phyloP scores from a whole-genome alignment of 2,888 invertebrate species.

The Sthenelais limicola region DNA sequence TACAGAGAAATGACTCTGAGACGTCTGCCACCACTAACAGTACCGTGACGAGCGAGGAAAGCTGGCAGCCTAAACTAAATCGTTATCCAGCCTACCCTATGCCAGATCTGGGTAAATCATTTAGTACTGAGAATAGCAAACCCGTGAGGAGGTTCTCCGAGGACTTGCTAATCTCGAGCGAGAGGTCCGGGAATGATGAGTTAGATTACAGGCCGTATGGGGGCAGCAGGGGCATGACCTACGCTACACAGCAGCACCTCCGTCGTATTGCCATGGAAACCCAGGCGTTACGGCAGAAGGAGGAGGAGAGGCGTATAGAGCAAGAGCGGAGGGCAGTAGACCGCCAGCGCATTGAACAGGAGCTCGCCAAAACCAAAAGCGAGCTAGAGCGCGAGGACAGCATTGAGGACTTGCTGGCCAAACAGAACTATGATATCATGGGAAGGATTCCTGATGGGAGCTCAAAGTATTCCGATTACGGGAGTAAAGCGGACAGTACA shows the following conservation, averaged over 20 bases:
- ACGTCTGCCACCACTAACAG: slow-evolving; percentile 29
- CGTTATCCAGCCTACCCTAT: slow-evolving; percentile 39
- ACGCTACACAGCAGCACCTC: slow-evolving; percentile 46
- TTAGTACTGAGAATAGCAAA: slow-evolving; percentile 43
- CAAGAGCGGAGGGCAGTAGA: slow-evolving; percentile 39
- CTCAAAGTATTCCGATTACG: slow-evolving; percentile 39
- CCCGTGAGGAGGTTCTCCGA: slow-evolving; percentile 44
- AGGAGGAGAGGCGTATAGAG: slow-evolving; percentile 43
- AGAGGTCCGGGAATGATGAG: slow-evolving; percentile 30
- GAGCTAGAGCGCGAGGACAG: slow-evolving; percentile 47
- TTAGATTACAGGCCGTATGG: slow-evolving; percentile 17
- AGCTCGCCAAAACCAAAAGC: slow-evolving; percentile 38
- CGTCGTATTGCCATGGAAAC: slow-evolving; percentile 45
- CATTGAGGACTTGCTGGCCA: slow-evolving; percentile 34
- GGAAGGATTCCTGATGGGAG: slow-evolving; percentile 18
- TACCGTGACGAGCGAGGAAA: slow-evolving; percentile 37
- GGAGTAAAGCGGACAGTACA: slow-evolving; percentile 36
- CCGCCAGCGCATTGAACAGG: slow-evolving; percentile 44
- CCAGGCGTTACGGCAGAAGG: slow-evolving; percentile 41
- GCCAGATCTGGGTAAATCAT: slow-evolving; percentile 31
- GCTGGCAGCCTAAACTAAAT: neutral
- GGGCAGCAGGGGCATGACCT: slow-evolving; percentile 2
- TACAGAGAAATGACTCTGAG: slow-evolving; percentile 37
- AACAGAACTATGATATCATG: slow-evolving; percentile 21
- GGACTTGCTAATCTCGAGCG: slow-evolving; percentile 14